Base-by-base conservation (phyloP, 2,888 invertebrate genomes). In the Ceraclea dissimilis region DNA sequence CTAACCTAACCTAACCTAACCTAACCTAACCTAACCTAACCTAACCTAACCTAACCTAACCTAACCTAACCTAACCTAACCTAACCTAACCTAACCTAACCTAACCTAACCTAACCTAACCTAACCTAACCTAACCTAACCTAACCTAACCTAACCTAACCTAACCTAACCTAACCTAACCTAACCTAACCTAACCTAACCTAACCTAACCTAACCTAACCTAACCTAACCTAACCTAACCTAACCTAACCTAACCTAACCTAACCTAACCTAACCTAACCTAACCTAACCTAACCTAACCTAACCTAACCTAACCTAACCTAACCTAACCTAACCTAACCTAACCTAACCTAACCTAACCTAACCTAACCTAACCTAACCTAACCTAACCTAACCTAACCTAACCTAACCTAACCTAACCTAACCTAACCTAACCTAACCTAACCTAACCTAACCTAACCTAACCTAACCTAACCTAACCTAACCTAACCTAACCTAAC, bases 311-410 rank as follows among this genome's bases (percentile, higher is more conserved):
- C 43, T 17, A 43, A n/a, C 17, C 17, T 43, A 16, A 16, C 17
- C 17, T 16, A 21, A 31, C 20, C 8, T 13, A 49, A 49, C 43
- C 43, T 26, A 60, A 59, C 56, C 61, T 61, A 61, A 57, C 61
- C 58, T 61, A 61, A 57, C 61, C 61, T 61, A 61, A 59, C 60
- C 60, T 60, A 60, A 58, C 60, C 60, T 60, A 58, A 58, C 60
- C 60, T 60, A 60, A 57, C 60, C 60, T 60, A 60, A 57, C 60
- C 60, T 60, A 60, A 58, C 60, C 60, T 60, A 61, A 61, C 61
- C 61, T 61, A 61, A 59, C 61, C 60, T 59, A 59, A 61, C 59
- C 59, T 57, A 59, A 59, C 61, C 59, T 57, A 61, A 59, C 59
- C 58, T 56, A 56, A 61, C 59, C 58, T 59, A 59, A 57, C 59